phyloP scores from a whole-genome alignment of 2,888 invertebrate genomes.

The Hymenopus coronatus region DNA sequence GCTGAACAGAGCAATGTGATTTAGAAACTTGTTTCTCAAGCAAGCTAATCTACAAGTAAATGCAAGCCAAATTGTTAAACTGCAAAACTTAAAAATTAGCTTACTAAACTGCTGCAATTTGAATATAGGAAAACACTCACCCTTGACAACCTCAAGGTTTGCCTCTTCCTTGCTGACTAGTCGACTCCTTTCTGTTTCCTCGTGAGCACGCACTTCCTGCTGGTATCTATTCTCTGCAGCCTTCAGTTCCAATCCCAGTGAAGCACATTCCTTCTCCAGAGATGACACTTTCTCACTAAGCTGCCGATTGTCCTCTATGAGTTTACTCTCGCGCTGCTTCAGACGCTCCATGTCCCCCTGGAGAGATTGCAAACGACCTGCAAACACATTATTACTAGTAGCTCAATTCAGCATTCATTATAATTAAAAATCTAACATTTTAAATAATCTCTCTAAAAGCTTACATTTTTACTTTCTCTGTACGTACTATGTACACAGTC shows the following conservation, averaged over 20 bases:
- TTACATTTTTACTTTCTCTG: no score
- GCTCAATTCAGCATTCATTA: no score
- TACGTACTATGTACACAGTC: no score
- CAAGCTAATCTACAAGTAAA: no score
- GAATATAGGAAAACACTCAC: conserved; percentile 48
- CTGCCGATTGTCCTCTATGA: conserved; percentile 72
- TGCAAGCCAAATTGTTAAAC: background rate
- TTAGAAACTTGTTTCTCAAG: no score
- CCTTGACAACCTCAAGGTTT: conserved; percentile 88
- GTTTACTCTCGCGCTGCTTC: conserved; percentile 61
- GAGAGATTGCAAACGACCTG: conserved; percentile 53
- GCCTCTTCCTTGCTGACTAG: conserved; percentile 87
- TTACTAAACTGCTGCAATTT: background rate
- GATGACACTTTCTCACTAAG: conserved; percentile 77
- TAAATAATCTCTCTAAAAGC: no score
- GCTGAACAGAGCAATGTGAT: no score
- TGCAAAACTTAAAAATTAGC: background rate
- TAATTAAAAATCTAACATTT: no score
- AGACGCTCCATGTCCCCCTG: conserved; percentile 64
- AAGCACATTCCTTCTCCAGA: conserved; percentile 85
- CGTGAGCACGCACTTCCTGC: conserved; percentile 83
- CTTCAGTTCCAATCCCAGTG: conserved; percentile 79
- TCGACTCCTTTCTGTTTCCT: conserved; percentile 81
- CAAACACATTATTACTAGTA: background rate
- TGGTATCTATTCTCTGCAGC: conserved; percentile 78